Evolutionary conservation across 2,113 vertebrate genomes (phyloP).

Genomic region (Hippocampus zosterae): DNA sequence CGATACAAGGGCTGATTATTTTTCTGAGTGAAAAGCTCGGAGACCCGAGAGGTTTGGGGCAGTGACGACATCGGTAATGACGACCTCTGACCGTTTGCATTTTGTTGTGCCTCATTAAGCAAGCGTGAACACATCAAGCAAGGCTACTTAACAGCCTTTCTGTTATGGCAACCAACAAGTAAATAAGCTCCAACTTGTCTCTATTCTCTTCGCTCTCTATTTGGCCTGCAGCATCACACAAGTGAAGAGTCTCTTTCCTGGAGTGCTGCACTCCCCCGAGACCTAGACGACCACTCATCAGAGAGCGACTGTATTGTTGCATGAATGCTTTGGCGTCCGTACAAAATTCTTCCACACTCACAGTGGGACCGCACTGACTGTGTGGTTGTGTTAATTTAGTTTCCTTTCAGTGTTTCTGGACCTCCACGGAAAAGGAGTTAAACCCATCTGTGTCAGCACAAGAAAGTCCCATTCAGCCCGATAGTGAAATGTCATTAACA

Average conservation of each 20-base stretch:
- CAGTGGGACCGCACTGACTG: slow-evolving; percentile 59
- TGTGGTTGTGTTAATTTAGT: slow-evolving; percentile 66
- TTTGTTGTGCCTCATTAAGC: slow-evolving; percentile 60
- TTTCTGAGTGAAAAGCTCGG: slow-evolving; percentile 19
- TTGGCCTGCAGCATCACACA: slow-evolving; percentile 62
- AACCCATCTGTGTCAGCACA: slow-evolving; percentile 50
- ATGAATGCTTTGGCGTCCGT: slow-evolving; percentile 59
- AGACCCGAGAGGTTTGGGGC: slow-evolving; percentile 31
- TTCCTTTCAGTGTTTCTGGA: slow-evolving; percentile 61
- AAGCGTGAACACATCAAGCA: slow-evolving; percentile 55
- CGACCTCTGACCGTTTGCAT: slow-evolving; percentile 60
- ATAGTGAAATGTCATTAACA: slow-evolving; percentile 54
- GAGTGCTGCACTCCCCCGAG: slow-evolving; percentile 51
- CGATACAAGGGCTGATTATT: slow-evolving; percentile 13
- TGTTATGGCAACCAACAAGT: slow-evolving; percentile 65
- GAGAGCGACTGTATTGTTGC: slow-evolving; percentile 57
- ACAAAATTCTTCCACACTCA: slow-evolving; percentile 67
- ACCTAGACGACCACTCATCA: slow-evolving; percentile 54
- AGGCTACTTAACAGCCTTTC: slow-evolving; percentile 59
- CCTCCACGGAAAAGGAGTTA: slow-evolving; percentile 58
- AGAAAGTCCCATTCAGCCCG: slow-evolving; percentile 58
- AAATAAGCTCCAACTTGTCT: slow-evolving; percentile 62
- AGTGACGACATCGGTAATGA: slow-evolving; percentile 26
- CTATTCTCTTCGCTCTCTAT: slow-evolving; percentile 56
- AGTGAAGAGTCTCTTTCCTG: slow-evolving; percentile 65